Evolutionary conservation across 2,888 invertebrate species (phyloP), one percentile per base, ranked within the genome.

Genomic region (Malthinus seriepunctatus): DNA sequence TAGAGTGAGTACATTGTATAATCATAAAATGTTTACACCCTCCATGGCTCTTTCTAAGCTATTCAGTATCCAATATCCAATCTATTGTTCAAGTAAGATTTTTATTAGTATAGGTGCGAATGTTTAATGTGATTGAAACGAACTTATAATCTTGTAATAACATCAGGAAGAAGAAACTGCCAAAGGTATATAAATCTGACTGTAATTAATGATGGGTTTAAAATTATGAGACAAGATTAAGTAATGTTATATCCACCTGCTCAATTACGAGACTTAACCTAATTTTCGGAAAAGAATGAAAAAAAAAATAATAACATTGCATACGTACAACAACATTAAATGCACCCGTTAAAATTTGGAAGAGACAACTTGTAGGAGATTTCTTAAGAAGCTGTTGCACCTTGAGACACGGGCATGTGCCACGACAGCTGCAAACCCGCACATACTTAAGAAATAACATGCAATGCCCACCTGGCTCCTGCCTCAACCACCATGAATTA

Each of bases 381-480:
- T 63, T 60, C 64, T 62, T 60, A 65, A 63, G 62, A 65, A 49
- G 61, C 62, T 56, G 64, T 59, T 64, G 62, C 67, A 65, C 68
- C 65, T 66, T 63, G 62, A 66, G 63, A 50, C 59, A 55, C 31
- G 60, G 68, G 73, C 73, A 72, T 73, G 73, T 73, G 73, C 71
- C 56, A 57, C 63, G 69, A 67, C 73, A 73, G 71, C 71, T 72
- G 71, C 69, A 59, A 57, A 51, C 60, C 57, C 63, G 60, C 62
- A 60, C 66, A 60, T 59, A 54, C 45, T 23, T 62, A 63, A 61
- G 56, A 62, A 63, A 64, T 51, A 61, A 64, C 66, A 69, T 66
- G 64, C 65, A 65, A 67, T 56, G 64, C 66, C 63, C 71, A 71
- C 69, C 71, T 71, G 71, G 71, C 68, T 67, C 69, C 71, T 71